Evolutionary conservation across 2,113 vertebrate genomes (phyloP).

Genomic region (Sialia sialis): DNA sequence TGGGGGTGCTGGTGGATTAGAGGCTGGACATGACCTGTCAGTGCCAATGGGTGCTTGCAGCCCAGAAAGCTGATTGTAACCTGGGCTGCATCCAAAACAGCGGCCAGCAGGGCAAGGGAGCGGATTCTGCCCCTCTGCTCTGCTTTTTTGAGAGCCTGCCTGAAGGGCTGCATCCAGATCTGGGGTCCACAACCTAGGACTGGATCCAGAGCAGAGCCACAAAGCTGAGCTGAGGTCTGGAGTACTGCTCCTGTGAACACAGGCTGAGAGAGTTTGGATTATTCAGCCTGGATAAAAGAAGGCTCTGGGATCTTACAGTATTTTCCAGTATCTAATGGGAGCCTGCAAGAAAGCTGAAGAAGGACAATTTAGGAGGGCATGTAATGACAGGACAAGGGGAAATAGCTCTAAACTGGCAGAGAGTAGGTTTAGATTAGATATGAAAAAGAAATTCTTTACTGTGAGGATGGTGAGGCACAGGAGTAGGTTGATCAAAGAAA

Average conservation of each 20-base stretch:
- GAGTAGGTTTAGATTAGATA: not conserved
- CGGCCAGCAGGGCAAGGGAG: fast-evolving
- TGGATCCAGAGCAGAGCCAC: not conserved
- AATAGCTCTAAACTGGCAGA: not conserved
- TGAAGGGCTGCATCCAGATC: not conserved
- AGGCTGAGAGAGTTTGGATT: not conserved
- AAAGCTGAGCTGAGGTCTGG: not conserved
- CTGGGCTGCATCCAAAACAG: not conserved
- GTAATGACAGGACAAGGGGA: not conserved
- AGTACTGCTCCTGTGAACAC: fast-evolving
- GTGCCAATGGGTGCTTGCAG: fast-evolving
- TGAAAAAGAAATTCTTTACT: not conserved
- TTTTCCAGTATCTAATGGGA: not conserved
- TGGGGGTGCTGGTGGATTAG: not conserved
- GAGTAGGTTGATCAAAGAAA: not conserved
- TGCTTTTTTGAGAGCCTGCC: not conserved
- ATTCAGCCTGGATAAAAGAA: not conserved
- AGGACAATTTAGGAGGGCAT: not conserved
- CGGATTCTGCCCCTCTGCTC: not conserved
- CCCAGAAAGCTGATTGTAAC: fast-evolving
- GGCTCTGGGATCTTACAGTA: not conserved
- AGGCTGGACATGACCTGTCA: not conserved
- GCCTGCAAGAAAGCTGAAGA: not conserved
- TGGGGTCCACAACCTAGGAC: not conserved
- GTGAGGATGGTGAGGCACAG: not conserved